Evolutionary conservation across 23 tunicate species (phyloP).

Genomic region (Clavelina lepadiformis): DNA sequence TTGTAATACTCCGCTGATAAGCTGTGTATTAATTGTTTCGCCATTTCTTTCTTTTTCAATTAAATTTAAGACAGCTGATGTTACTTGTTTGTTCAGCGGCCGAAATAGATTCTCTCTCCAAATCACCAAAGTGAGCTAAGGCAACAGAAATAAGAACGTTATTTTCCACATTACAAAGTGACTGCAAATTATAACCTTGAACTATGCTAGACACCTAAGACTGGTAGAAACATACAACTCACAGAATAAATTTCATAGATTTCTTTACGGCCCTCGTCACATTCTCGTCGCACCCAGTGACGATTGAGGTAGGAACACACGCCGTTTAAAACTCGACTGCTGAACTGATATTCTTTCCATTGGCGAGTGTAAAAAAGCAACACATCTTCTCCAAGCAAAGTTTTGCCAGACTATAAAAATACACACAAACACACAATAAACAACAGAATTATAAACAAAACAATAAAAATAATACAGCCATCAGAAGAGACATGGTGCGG

Average conservation of each 20-base stretch:
- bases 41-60: constrained; percentile 97
- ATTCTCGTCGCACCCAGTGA: constrained; percentile 95
- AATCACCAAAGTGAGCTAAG: constrained; percentile 78
- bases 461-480: neutral
- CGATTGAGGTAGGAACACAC: constrained; percentile 88
- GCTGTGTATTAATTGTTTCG: constrained; percentile 86
- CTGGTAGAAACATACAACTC: constrained; percentile 31
- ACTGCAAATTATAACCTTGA: neutral
- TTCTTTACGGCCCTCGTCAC: constrained; percentile 84
- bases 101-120: constrained; percentile 83
- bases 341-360: constrained; percentile 82
- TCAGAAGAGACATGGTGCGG: neutral
- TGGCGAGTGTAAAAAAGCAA: constrained; percentile 64
- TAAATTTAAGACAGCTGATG: constrained; percentile 82
- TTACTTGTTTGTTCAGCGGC: constrained; percentile 85
- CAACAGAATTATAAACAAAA: neutral
- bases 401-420: constrained; percentile 56
- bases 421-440: too few species aligned
- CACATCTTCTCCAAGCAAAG: constrained; percentile 75
- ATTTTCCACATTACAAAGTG: too few species aligned
- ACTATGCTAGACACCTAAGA: neutral
- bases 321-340: constrained; percentile 87
- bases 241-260: constrained; percentile 88
- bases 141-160: too few species aligned
- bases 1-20: constrained; percentile 73